A percentile compares a stretch with the other conserved stretches of the same genome.
Conservation (phyloP, 2,888 invertebrate species). For the Calameuta filiformis region DNA sequence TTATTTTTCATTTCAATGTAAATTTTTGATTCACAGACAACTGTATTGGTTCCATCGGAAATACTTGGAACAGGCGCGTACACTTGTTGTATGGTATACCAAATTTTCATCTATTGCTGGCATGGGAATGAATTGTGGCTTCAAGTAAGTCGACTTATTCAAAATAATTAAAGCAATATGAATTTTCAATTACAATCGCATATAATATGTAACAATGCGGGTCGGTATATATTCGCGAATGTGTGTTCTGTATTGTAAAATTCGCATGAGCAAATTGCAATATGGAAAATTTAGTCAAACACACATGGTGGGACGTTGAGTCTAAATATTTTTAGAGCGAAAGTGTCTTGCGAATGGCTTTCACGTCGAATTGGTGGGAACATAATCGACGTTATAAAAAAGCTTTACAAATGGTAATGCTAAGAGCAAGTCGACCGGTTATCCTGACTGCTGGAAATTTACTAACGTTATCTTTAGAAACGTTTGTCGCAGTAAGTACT, state of each 20-base stretch:
- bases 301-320: neutral
- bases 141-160: constrained; percentile 36
- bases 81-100: constrained; percentile 48
- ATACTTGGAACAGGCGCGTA: constrained; percentile 44
- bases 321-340: constrained; percentile 37
- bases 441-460: constrained; percentile 42
- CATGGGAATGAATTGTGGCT: constrained; percentile 51
- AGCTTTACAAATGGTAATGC: constrained; percentile 42
- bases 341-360: constrained; percentile 37
- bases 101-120: constrained; percentile 54
- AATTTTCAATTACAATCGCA: no score
- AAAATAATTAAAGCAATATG: neutral
- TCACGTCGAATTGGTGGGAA: constrained; percentile 47
- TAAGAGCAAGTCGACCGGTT: constrained; percentile 40
- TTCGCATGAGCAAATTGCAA: neutral
- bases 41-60: constrained; percentile 38
- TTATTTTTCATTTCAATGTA: neutral
- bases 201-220: no score
- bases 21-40: constrained; percentile 33
- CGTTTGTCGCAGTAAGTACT: constrained; percentile 45
- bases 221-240: neutral
- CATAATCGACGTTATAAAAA: constrained; percentile 37
- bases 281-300: neutral
- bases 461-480: constrained; percentile 44
- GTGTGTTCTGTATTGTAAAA: neutral